Conservation (phyloP, 35 echinoderm and acorn worm genomes). For the Hemicentrotus pulcherrimus region DNA sequence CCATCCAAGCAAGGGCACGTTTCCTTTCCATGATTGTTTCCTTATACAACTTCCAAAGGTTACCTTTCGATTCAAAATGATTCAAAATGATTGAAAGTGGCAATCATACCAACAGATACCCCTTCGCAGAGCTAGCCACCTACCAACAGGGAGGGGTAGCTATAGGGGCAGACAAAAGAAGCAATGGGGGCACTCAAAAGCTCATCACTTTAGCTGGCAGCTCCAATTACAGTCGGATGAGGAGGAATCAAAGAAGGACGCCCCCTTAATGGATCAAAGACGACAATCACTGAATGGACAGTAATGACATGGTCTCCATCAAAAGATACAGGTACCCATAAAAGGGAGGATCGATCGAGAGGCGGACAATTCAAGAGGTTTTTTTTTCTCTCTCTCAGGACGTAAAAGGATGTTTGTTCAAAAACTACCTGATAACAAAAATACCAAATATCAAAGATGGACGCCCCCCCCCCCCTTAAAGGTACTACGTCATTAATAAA, state of each 20-base stretch:
- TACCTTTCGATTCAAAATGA: no score
- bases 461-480: no score
- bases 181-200: not conserved
- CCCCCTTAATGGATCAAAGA: not conserved
- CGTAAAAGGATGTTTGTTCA: no score
- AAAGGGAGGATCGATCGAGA: not conserved
- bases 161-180: not conserved
- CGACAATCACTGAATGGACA: not conserved
- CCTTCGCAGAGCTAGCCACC: no score
- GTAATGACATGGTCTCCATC: not conserved
- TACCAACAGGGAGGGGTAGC: not conserved
- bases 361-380: no score
- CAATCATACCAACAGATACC: not conserved
- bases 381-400: no score
- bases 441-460: not conserved
- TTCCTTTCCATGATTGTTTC: no score
- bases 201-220: slow-evolving; percentile 15
- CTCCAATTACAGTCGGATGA: not conserved
- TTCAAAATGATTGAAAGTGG: no score
- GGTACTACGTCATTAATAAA: no score
- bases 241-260: not conserved
- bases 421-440: no score
- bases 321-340: not conserved
- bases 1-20: no score
- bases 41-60: no score